Evolutionary conservation across 2,888 invertebrate species (phyloP).

Genomic region (Cephus nigrinus): DNA sequence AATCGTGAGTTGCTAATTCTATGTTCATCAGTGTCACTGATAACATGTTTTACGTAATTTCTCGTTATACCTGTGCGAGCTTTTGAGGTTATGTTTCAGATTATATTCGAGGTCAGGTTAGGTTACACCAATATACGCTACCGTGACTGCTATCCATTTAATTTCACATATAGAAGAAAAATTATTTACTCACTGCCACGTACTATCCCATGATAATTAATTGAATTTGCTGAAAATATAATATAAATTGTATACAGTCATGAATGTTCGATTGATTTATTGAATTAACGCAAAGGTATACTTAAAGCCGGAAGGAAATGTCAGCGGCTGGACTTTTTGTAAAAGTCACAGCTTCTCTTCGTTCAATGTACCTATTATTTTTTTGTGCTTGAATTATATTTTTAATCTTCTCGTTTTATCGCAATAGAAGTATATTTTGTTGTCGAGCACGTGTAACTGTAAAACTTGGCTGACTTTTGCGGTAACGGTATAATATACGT

Average conservation of each 20-base stretch:
- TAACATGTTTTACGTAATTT: neutral
- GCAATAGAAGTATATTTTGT: neutral
- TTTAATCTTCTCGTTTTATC: neutral
- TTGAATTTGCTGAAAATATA: neutral
- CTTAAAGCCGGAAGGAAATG: neutral
- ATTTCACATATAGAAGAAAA: neutral
- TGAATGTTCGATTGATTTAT: neutral
- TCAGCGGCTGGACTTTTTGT: too few relatives aligned
- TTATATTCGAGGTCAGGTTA: neutral
- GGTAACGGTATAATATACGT: neutral
- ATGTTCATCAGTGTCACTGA: neutral
- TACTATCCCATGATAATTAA: neutral
- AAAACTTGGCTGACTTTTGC: neutral
- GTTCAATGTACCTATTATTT: neutral
- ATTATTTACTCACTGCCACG: neutral
- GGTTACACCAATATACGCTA: neutral
- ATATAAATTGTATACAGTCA: neutral
- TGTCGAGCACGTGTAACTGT: neutral
- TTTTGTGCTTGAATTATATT: neutral
- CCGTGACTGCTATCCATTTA: neutral
- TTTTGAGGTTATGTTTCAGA: neutral
- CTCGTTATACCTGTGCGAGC: neutral
- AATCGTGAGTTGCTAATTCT: slow-evolving; percentile 41
- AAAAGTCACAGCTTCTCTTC: neutral
- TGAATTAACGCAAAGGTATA: neutral